Base-by-base conservation (phyloP, 2,888 invertebrate genomes). In the Nysson spinosus region DNA sequence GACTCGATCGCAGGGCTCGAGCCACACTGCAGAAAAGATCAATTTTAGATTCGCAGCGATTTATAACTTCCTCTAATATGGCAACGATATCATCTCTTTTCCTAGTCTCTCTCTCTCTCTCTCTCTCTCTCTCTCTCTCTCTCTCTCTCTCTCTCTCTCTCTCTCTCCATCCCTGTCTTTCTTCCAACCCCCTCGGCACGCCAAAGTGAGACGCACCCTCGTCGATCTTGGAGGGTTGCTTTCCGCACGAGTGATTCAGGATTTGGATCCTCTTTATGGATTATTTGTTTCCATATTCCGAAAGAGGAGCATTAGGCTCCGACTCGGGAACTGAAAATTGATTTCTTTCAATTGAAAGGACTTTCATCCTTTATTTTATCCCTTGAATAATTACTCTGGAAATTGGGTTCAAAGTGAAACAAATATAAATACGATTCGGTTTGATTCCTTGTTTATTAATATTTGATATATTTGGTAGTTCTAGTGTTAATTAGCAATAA, bases 51-150 rank as follows among this genome's bases (percentile, higher is more conserved):
- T 86, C 79, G 83, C 78, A 74, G 84, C 85, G 85, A 87, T 87
- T 86, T 86, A 86, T 86, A 87, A 86, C 86, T 86, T 86, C 86
- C 87, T 86, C 85, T 86, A 86, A 87, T 87, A 86, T 86, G 85
- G 83, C 84, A 80, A 42, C 74, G 74, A 70, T 74, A 67, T 26
- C 24, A 67, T 66, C 71, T 55, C 50, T 26, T 50, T 44, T 62
- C 44, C 60, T 35, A 54, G 50, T 47, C 30, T 14, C 42, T 34
- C 24, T 9, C 34, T 9, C n/a, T 11, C 35, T 11, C 6, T 19
- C 19, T 4, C 39, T 46, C 11, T 4, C 30, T 32, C 70, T 30
- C 24, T 22, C 47, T 4, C 20, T n/a, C 39, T 42, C 34, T 43
- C 9, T 35, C n/a, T 19, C 22, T 39, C 34, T 7, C 40, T 7